Base-by-base conservation (phyloP, 2,797 vertebrate species). In the Danionella dracula region DNA sequence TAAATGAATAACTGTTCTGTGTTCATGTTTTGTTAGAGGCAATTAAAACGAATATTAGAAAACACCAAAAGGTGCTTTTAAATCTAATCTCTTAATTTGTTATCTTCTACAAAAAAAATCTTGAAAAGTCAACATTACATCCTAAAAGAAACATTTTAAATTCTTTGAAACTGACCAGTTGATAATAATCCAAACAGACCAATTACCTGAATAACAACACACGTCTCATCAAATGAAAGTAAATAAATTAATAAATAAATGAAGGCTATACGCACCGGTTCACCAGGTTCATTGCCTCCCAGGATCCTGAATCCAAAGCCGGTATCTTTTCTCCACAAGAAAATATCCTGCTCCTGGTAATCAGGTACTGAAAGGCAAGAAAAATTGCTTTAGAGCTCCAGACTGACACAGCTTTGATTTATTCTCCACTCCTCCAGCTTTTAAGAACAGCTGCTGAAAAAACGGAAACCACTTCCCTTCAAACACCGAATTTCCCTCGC, bases 251-350 rank as follows among this genome's bases (percentile, higher is more conserved):
- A 45, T 32, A 51, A 15, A 42, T 35, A 63, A 53, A 27, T 20
- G 6, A 41, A 4, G 8, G 4, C 17, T 31, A 17, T 54, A 90
- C 93, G 94, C 80, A 99, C 97, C 40, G 95, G 97, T 76, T 99
- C 97, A 74, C 97, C 97, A 12, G 96, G 89, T 80, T 99, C 96
- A 79, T 99, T 98, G 81, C 97, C 97, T 81, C 97, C 97, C 16
- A 99, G 93, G 88, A 99, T 99, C 84, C 97, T 92, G 90, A 99
- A 99, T 77, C 97, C 97, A 72, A 98, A 99, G 37, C 97, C 97
- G 0, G 96, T 98, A 86, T 99, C 97, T 84, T 99, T 98, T 81
- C 97, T 94, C 96, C 96, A 98, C 76, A 99, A 93, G 90, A 99
- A 98, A 80, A 99, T 98, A 87, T 99, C 96, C 83, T 98, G 95